Evolutionary conservation across 2,113 vertebrate species (phyloP).

Genomic region (Pteruthius melanotis): DNA sequence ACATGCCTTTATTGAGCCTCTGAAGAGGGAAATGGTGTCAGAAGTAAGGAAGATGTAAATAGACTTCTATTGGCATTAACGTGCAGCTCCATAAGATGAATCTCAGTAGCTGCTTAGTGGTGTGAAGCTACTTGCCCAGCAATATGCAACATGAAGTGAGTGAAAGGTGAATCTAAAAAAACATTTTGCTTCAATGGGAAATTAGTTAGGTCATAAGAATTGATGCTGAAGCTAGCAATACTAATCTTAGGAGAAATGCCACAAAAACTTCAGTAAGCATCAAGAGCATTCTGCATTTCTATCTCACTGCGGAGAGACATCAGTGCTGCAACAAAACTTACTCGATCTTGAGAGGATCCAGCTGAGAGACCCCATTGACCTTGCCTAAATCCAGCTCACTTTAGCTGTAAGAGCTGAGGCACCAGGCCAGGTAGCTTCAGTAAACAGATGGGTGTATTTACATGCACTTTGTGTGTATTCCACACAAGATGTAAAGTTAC

Average conservation of each 20-base stretch:
- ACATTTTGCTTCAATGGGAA: neutral
- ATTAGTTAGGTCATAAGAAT: neutral
- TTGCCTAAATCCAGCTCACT: neutral
- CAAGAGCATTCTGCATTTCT: neutral
- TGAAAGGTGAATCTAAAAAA: neutral
- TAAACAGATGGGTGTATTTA: neutral
- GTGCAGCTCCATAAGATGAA: neutral
- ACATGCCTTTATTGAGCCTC: neutral
- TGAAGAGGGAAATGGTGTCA: neutral
- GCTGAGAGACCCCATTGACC: neutral
- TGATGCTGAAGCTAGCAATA: neutral
- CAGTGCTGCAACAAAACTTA: neutral
- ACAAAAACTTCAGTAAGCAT: neutral
- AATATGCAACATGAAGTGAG: neutral
- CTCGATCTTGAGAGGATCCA: neutral
- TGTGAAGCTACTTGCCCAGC: neutral
- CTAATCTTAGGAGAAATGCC: neutral
- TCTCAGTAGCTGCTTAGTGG: neutral
- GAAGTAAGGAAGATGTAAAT: neutral
- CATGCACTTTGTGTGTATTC: neutral
- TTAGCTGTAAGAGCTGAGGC: neutral
- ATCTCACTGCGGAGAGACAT: neutral
- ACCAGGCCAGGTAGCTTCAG: neutral
- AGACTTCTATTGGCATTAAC: neutral
- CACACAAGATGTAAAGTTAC: neutral